Evolutionary conservation across 2,797 vertebrate species (phyloP).

Genomic region (Neoniphon sammara): DNA sequence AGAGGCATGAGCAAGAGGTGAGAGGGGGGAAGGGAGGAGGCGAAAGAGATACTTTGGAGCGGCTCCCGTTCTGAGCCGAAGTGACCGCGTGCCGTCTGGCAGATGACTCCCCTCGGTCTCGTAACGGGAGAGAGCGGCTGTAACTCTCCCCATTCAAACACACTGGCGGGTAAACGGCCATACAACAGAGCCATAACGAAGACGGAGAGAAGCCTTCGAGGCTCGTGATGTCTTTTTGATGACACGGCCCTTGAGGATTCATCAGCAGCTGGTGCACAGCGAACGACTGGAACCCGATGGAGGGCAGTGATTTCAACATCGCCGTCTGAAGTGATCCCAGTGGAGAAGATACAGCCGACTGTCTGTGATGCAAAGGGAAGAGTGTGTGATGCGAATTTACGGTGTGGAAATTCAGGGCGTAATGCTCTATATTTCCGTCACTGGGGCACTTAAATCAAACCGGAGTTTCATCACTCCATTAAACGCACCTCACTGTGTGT

Average conservation of each 20-base stretch:
- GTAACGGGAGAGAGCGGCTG: conserved; percentile 4
- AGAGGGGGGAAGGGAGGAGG: conserved; percentile 1
- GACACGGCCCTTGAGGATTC: conserved; percentile 37
- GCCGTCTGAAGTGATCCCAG: conserved; percentile 15
- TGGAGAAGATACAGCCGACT: conserved; percentile 10
- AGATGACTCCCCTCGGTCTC: conserved; percentile 15
- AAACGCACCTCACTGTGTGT: conserved; percentile 35
- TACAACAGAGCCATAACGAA: conserved; percentile 37
- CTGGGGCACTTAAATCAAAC: conserved; percentile 18
- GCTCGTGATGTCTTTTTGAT: conserved; percentile 42
- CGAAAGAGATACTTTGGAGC: conserved; percentile 11
- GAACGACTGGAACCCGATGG: conserved; percentile 50
- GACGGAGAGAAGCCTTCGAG: conserved; percentile 17
- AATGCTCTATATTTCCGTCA: conserved; percentile 33
- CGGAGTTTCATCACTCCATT: conserved; percentile 50
- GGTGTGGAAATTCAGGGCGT: neutral
- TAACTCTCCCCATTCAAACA: conserved; percentile 31
- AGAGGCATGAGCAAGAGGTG: neutral
- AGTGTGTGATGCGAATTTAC: neutral
- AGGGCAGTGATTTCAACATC: conserved; percentile 36
- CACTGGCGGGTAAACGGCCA: neutral
- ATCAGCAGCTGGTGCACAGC: conserved; percentile 46
- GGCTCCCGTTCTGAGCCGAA: conserved; percentile 25
- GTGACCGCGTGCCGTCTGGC: conserved; percentile 19
- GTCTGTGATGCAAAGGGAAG: neutral